Evolutionary conservation across 2,888 invertebrate genomes (phyloP), one percentile per base, ranked within the genome.

Genomic region (Tolmerus cingulatus): DNA sequence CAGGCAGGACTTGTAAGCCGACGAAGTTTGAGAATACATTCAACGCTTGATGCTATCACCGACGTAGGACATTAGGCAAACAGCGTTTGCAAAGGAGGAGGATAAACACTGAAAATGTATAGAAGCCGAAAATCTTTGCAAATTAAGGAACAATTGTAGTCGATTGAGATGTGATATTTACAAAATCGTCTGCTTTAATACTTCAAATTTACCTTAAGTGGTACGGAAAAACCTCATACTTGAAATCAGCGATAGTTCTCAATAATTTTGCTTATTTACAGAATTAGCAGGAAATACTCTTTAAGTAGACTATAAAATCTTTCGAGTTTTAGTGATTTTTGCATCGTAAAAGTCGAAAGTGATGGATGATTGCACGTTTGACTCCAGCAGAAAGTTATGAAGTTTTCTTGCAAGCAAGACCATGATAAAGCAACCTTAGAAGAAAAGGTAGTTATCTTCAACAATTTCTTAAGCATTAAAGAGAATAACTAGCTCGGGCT

Each of bases 31-130:
- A 82, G 37, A 82, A 82, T 55, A 82, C 82, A 82, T 82, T 82
- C n/a, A 82, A 82, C 57, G 57, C 66, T 57, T 82, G 82, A 82
- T 82, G 57, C n/a, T 82, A 82, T 82, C 82, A 37, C 82, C 34
- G 23, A 66, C 82, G 37, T 66, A 66, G 57, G 37, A 66, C 57
- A 82, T 82, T 82, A 82, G 23, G 9, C 40, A 55, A 57, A 82
- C 82, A 82, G 57, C 37, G 37, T 37, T 37, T 82, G 1, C 37
- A 66, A 5, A 12, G 51, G 57, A 37, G 37, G 30, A 2, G 34
- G 19, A 23, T 37, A 55, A 66, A 82, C 66, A 82, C 34, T 82
- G 19, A 57, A n/a, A 57, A 57, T 40, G 19, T 16, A 57, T 12
- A 14, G 57, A 57, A 66, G n/a, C 66, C 37, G 82, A 57, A 82